Conservation (phyloP, 2,113 vertebrate genomes). For the Ascaphus truei region DNA sequence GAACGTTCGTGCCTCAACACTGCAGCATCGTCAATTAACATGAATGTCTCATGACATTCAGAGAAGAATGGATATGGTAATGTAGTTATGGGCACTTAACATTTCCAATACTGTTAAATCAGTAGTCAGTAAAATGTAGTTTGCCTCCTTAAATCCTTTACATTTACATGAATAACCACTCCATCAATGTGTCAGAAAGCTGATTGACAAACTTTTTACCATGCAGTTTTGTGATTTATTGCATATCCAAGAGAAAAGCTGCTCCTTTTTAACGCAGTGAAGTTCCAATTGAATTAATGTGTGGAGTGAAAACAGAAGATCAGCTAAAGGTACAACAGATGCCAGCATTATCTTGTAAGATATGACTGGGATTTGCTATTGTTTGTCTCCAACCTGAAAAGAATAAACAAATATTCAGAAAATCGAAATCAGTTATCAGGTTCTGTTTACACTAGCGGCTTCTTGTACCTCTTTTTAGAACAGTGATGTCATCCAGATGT, state of each 20-base stretch:
- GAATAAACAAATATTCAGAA: neutral
- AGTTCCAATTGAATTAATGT: constrained; percentile 9
- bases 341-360: neutral
- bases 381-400: neutral
- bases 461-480: too few relatives aligned
- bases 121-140: neutral
- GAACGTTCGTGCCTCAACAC: too few relatives aligned
- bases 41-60: neutral
- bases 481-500: too few relatives aligned
- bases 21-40: neutral
- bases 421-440: neutral
- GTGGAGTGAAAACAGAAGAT: constrained; percentile 3
- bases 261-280: neutral
- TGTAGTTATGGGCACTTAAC: too few relatives aligned
- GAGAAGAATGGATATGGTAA: constrained; percentile 1
- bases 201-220: neutral
- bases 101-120: neutral
- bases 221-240: constrained; percentile 12
- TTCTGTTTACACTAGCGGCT: too few relatives aligned
- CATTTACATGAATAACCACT: constrained; percentile 18
- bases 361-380: neutral
- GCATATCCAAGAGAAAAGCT: neutral
- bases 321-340: neutral
- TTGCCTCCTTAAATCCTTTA: constrained; percentile 5
- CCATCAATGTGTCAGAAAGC: constrained; percentile 15